Evolutionary conservation across 2,113 vertebrate species (phyloP), one percentile per base, ranked within the genome.

Genomic region (Percopsis transmontana): DNA sequence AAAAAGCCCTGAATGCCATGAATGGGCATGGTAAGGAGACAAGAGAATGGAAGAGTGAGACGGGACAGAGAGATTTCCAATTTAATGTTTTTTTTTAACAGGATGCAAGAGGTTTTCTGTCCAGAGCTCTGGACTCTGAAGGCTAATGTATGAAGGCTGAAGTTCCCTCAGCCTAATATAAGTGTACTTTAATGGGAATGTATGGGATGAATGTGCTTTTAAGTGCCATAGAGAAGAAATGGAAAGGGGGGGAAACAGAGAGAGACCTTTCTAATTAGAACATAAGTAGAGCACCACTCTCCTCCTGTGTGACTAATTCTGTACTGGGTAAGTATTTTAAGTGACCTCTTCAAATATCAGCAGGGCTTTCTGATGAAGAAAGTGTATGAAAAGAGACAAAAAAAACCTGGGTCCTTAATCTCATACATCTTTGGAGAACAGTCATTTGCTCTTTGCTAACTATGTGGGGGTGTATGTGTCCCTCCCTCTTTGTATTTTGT

Each of bases 221-320:
- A 33, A 33, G 27, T 33, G 27, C 27, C 27, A 33, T 65, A 8
- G 19, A 61, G 27, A 62, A 47, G 21, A 41, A 27, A 58, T 47
- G 12, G 23, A 55, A 61, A 24, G 2, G 16, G 20, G 48, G 24
- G 12, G 15, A 42, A 23, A 66, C 58, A 48, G 9, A 3, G 8
- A 19, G 39, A 60, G 54, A 51, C 59, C 23, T 54, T 70, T 61
- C 24, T 65, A 66, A 76, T 67, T 70, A 70, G 51, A 61, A 55
- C 40, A 62, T n/a, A 24, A 68, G 2, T 52, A 58, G 19, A 42
- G 16, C 44, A 44, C 19, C 19, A 73, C 18, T 50, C 27, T 38
- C 10, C 19, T 55, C 44, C 50, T 60, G 4, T 3, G 7, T 21
- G 15, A 70, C 8, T 24, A 38, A 62, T 65, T 58, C 47, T 60